phyloP scores from a whole-genome alignment of 2,888 invertebrate genomes.

The Lymantria monacha region DNA sequence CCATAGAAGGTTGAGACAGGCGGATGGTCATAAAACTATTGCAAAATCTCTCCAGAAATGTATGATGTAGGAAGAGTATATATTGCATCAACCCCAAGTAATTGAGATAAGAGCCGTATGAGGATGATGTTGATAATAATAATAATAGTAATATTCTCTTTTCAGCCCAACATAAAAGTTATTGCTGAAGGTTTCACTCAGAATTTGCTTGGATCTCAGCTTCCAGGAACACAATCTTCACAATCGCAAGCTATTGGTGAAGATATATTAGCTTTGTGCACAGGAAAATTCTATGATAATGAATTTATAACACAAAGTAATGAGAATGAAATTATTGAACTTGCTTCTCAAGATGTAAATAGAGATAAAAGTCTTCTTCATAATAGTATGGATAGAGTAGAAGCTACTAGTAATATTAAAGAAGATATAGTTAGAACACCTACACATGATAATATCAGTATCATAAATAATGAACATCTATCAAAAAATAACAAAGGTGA shows the following conservation, averaged over 20 bases:
- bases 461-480: slow-evolving; percentile 1
- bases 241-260: slow-evolving; percentile 67
- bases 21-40: too few species aligned
- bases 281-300: slow-evolving; percentile 80
- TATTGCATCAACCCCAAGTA: too few species aligned
- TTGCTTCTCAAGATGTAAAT: slow-evolving; percentile 21
- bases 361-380: slow-evolving; percentile 19
- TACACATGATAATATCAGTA: background rate
- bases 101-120: too few species aligned
- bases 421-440: slow-evolving; percentile 5
- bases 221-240: slow-evolving; percentile 41
- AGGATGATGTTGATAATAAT: too few species aligned
- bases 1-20: too few species aligned
- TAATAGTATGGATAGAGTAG: slow-evolving; percentile 9
- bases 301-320: slow-evolving; percentile 53
- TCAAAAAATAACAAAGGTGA: background rate
- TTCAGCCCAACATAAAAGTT: slow-evolving; percentile 70
- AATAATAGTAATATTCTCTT: too few species aligned
- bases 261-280: slow-evolving; percentile 79
- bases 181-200: slow-evolving; percentile 76
- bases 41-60: too few species aligned
- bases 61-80: too few species aligned
- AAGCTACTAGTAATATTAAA: slow-evolving; percentile 4
- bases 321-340: slow-evolving; percentile 19
- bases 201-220: slow-evolving; percentile 66